Conservation (phyloP, 2,797 vertebrate species). For the Sebastes hubbsi region DNA sequence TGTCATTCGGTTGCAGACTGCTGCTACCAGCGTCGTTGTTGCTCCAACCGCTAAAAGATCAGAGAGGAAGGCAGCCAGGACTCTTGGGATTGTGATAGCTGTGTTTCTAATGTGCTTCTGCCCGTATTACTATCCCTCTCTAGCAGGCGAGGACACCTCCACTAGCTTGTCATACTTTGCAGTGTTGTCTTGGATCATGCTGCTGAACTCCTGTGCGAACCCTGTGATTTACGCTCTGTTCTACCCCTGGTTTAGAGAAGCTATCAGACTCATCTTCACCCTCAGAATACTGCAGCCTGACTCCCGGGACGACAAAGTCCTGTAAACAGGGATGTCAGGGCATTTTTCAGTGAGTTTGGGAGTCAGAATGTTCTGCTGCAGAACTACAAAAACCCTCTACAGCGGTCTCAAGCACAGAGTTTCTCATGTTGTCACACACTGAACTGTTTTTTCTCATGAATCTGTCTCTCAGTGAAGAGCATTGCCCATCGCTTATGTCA, state of each 20-base stretch:
- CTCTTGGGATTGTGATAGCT: slow-evolving; percentile 49
- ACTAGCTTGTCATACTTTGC: slow-evolving; percentile 4
- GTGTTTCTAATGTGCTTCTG: slow-evolving; percentile 64
- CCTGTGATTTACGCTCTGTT: slow-evolving; percentile 71
- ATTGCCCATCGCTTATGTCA: no score
- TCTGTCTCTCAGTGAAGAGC: no score
- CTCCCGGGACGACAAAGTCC: slow-evolving; percentile 1
- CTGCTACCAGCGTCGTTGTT: neutral
- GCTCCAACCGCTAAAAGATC: slow-evolving; percentile 1
- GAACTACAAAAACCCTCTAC: no score
- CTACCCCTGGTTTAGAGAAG: slow-evolving; percentile 70
- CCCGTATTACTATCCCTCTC: slow-evolving; percentile 55
- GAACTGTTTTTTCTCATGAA: no score
- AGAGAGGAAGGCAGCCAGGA: slow-evolving; percentile 65
- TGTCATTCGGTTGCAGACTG: neutral
- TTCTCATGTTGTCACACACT: no score
- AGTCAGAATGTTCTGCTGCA: no score
- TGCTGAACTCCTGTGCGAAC: slow-evolving; percentile 63
- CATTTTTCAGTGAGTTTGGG: no score
- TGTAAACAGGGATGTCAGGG: neutral
- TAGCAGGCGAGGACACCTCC: slow-evolving; percentile 17
- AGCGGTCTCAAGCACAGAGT: no score
- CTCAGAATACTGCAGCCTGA: slow-evolving; percentile 53
- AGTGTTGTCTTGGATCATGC: slow-evolving; percentile 47
- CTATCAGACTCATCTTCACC: slow-evolving; percentile 55